Conservation (phyloP, 2,113 vertebrate species). For the Urocolius indicus region DNA sequence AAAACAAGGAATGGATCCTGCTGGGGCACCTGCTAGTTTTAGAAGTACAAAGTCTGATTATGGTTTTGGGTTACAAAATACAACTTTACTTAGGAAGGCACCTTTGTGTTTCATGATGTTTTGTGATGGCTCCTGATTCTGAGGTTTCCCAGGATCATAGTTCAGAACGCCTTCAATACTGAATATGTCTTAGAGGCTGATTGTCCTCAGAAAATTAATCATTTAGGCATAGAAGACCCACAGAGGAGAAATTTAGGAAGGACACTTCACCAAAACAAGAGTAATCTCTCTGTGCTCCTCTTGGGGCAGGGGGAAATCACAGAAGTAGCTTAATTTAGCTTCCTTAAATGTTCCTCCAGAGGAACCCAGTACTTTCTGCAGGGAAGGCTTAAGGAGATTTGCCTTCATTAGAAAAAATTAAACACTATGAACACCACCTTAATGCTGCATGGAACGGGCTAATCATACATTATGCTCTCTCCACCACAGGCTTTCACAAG, state of each 20-base stretch:
- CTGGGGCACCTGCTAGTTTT: neutral
- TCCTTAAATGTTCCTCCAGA: neutral
- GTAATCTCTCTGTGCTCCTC: neutral
- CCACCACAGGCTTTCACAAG: neutral
- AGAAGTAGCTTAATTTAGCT: slow-evolving; percentile 1
- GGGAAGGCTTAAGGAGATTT: neutral
- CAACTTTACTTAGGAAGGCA: neutral
- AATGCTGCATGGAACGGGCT: neutral
- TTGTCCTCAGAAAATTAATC: neutral
- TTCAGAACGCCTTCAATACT: neutral
- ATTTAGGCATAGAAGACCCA: neutral
- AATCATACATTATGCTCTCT: neutral
- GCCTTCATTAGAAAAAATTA: neutral
- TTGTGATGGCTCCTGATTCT: neutral
- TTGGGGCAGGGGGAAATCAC: neutral
- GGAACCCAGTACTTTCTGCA: rapidly evolving
- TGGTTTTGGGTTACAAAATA: neutral
- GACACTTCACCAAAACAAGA: neutral
- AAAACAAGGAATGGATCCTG: neutral
- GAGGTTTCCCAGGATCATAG: neutral
- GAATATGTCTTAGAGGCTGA: neutral
- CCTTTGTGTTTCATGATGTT: neutral
- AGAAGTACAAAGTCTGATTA: neutral
- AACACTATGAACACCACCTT: neutral
- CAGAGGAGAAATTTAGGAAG: neutral